Evolutionary conservation across 2,888 invertebrate genomes (phyloP), one percentile per base, ranked within the genome.

Genomic region (Choristoneura rosaceana): DNA sequence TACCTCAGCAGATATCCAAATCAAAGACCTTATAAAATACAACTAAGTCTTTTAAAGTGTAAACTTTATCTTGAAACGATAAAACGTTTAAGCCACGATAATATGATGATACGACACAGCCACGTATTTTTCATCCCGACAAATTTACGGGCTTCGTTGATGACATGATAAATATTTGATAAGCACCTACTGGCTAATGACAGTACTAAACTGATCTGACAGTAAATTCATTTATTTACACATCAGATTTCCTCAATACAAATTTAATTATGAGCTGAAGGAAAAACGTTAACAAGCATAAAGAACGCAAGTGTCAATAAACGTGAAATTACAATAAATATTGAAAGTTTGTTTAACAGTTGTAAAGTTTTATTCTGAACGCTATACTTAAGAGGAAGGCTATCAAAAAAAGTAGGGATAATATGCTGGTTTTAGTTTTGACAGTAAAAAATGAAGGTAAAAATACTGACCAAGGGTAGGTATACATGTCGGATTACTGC

Each of bases 91-190:
- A 17, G 12, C 61, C 41, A 33, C 8, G 0, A 25, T 25, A 25
- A 25, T 25, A 25, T 25, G 25, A 25, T 25, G 25, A 25, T 25
- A n/a, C n/a, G 25, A 25, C 25, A 25, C 25, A 25, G 25, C 25
- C 2, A 52, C 15, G 15, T 52, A 5, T 61, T 47, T 25, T 43
- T 65, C 3, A 43, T 38, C 17, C 45, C 71, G 47, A 62, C 17
- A 71, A 71, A 38, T 71, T 67, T 58, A 71, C 55, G 52, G 17
- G 61, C 67, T 61, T 62, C 55, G 45, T 58, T 67, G 47, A 62
- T 55, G 62, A 62, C 47, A 55, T n/a, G 47, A 68, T 71, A 71
- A 71, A 14, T 4, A 71, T 47, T 4, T 50, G 3, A 33, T 15
- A 33, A 43, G 60, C 12, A 43, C 43, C 43, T 43, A 12, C 43